Evolutionary conservation across 1,140 invertebrate species (phyloP).

Genomic region (Zaprionus taronus): DNA sequence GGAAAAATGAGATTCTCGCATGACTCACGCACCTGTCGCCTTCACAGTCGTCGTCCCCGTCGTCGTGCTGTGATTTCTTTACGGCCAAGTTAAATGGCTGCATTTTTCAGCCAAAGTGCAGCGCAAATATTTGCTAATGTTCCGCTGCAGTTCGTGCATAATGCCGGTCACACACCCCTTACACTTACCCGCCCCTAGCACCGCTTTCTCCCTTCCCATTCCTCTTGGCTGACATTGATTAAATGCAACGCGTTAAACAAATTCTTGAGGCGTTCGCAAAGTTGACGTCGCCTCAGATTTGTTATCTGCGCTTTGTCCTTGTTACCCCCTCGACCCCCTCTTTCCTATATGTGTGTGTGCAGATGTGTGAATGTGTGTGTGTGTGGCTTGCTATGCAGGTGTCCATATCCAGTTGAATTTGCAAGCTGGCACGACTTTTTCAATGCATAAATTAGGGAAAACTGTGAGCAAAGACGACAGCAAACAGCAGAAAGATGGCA

Average conservation of each 20-base stretch:
- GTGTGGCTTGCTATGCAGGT: conserved; percentile 17
- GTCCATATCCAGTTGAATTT: conserved; percentile 36
- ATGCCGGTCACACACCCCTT: conserved; percentile 21
- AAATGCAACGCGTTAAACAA: conserved; percentile 64
- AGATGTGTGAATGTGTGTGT: not conserved
- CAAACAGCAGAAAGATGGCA: not conserved
- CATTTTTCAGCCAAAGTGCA: conserved; percentile 64
- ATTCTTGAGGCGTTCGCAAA: conserved; percentile 57
- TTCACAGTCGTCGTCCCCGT: not conserved
- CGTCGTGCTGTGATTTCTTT: conserved; percentile 5
- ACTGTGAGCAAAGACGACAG: not conserved
- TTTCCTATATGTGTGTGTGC: not conserved
- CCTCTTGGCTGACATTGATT: conserved; percentile 58
- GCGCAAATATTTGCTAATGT: conserved; percentile 67
- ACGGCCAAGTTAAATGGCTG: conserved; percentile 54
- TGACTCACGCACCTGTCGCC: conserved; percentile 55
- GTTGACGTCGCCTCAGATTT: conserved; percentile 49
- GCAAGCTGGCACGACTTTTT: conserved; percentile 35
- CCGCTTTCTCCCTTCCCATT: not conserved
- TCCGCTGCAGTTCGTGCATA: conserved; percentile 43
- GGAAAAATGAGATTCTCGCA: conserved; percentile 55
- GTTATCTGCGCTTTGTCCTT: conserved; percentile 32
- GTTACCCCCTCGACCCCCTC: too few species aligned
- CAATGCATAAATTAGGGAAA: conserved; percentile 50
- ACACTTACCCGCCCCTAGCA: not conserved